Conservation (phyloP, 2,797 vertebrate species). For the Sebastes hubbsi region DNA sequence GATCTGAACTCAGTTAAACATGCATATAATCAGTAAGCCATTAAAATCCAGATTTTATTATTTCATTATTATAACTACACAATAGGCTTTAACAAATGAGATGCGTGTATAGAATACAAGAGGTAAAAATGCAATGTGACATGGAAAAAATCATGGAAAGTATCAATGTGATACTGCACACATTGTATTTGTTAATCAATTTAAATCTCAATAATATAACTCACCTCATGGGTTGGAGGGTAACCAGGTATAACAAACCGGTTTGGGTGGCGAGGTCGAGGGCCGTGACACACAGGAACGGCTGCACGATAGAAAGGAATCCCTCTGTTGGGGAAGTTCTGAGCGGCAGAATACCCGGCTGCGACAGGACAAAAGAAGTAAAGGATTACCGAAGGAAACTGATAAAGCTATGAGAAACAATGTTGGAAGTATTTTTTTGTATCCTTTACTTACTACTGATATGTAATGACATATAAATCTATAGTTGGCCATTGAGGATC, state of each 20-base stretch:
- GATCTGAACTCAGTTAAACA: constrained; percentile 1
- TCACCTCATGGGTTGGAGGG: constrained; percentile 13
- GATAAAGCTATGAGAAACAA: neutral
- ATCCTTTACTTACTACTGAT: neutral
- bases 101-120: neutral
- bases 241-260: neutral
- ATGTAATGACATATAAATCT: neutral
- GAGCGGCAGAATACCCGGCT: neutral
- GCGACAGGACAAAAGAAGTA: neutral
- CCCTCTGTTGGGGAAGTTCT: neutral
- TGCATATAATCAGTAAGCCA: neutral
- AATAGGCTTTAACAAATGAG: neutral
- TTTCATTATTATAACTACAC: neutral
- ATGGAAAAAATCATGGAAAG: neutral
- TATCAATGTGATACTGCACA: neutral
- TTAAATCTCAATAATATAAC: neutral
- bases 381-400: neutral
- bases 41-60: neutral
- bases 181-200: neutral
- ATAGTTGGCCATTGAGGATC: neutral
- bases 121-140: neutral
- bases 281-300: neutral
- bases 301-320: neutral
- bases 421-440: neutral
- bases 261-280: neutral